These are phyloP conservation scores for Catonia carolina DNA, from an alignment of 2,888 invertebrate species.

Conservation along the genomic window DNA sequence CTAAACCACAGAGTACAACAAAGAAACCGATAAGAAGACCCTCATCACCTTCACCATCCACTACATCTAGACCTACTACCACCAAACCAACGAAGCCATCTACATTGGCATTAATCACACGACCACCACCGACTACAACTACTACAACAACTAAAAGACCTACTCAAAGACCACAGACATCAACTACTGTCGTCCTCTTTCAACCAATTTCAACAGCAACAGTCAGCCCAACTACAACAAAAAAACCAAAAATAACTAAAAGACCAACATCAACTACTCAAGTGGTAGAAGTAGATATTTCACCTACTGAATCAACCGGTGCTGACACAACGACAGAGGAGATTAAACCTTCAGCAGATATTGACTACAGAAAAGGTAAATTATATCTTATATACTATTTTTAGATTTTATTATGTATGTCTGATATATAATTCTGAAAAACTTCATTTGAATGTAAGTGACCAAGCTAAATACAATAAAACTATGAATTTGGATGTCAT, in stretches of 20 bases:
- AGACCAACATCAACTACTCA: conserved; percentile 42
- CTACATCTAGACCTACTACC: conserved; percentile 27
- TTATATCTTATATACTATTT: conserved; percentile 32
- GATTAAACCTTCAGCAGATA: conserved; percentile 27
- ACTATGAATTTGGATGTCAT: too few species aligned
- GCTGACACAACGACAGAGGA: conserved; percentile 1
- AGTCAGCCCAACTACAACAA: conserved; percentile 35
- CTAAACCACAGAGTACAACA: conserved; percentile 37
- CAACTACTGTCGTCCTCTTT: conserved; percentile 27
- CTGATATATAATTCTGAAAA: too few species aligned
- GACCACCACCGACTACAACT: conserved; percentile 32
- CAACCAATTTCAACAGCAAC: conserved; percentile 34
- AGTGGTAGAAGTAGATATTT: conserved; percentile 38
- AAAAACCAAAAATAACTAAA: conserved; percentile 40
- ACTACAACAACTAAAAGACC: conserved; percentile 33
- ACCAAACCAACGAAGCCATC: conserved; percentile 17
- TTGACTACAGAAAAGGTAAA: conserved; percentile 44
- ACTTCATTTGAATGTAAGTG: too few species aligned
- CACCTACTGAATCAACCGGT: neutral
- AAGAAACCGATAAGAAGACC: conserved; percentile 39
- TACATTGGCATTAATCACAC: conserved; percentile 22
- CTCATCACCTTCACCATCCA: conserved; percentile 34
- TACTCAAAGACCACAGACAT: conserved; percentile 33
- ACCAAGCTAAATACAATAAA: too few species aligned
- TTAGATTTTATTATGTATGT: too few species aligned